Conservation (phyloP, 2,113 vertebrate species). For the Heptranchias perlo region DNA sequence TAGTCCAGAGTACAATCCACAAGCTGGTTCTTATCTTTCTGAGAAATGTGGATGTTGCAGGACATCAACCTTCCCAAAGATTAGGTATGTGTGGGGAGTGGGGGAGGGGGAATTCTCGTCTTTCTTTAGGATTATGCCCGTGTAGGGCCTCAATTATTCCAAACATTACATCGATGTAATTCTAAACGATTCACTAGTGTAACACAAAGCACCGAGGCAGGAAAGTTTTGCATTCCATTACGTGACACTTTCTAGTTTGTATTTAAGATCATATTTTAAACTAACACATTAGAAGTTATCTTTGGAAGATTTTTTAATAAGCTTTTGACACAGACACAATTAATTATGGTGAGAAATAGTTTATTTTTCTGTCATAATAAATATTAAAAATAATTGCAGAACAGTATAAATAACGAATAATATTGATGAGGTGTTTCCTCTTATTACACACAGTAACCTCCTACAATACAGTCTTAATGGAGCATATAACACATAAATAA, state of each 20-base stretch:
- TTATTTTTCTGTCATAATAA: slow-evolving; percentile 10
- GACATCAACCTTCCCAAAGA: not conserved
- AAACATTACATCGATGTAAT: not conserved
- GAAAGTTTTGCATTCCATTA: not conserved
- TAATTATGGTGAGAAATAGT: not conserved
- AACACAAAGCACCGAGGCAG: not conserved
- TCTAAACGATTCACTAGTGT: not conserved
- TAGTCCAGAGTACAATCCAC: no score
- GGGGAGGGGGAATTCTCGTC: no score
- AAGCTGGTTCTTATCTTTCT: not conserved
- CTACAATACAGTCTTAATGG: not conserved
- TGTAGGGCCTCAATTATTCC: not conserved
- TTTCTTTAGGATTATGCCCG: not conserved
- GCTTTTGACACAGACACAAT: not conserved
- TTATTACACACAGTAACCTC: not conserved
- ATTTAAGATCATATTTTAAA: not conserved
- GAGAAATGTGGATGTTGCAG: not conserved
- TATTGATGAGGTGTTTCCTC: not conserved
- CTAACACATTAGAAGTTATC: no score
- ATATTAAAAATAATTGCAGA: not conserved
- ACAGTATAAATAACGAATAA: not conserved
- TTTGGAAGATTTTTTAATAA: not conserved
- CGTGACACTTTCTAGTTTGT: not conserved
- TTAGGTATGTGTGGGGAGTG: not conserved
- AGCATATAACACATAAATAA: not conserved